Percentiles rank a stretch among this genome's conserved stretches.
Evolutionary conservation across 1,140 invertebrate genomes (phyloP).

Genomic region (Megalonaias nervosa): DNA sequence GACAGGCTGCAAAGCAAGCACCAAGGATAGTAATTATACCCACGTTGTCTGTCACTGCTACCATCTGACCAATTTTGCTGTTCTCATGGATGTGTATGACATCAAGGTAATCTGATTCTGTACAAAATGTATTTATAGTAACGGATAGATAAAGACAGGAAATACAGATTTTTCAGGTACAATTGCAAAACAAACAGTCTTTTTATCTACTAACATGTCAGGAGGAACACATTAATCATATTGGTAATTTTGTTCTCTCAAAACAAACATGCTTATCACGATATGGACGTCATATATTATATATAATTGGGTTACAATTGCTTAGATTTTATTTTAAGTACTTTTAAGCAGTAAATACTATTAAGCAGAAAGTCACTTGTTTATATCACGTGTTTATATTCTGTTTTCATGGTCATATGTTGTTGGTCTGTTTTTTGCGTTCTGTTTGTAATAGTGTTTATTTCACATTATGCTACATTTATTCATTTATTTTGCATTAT

Average conservation of each 20-base stretch:
- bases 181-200: not conserved
- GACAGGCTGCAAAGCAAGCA: constrained; percentile 85
- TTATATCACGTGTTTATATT: too few species aligned
- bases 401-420: too few species aligned
- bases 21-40: constrained; percentile 83
- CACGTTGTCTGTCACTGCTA: constrained; percentile 94
- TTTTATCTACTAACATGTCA: not conserved
- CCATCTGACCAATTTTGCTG: constrained; percentile 97
- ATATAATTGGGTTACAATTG: too few species aligned
- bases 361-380: too few species aligned
- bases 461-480: too few species aligned
- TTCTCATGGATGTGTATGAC: constrained; percentile 64
- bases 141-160: not conserved
- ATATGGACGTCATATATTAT: not conserved
- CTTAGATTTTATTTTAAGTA: too few species aligned
- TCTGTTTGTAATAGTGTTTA: too few species aligned
- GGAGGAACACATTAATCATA: not conserved
- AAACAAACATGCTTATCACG: not conserved
- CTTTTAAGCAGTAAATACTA: too few species aligned
- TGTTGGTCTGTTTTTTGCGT: too few species aligned
- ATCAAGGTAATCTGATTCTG: constrained; percentile 40
- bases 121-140: not conserved
- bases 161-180: not conserved
- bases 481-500: too few species aligned
- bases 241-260: not conserved